Evolutionary conservation across 2,113 vertebrate species (phyloP), one percentile per base, ranked within the genome.

Genomic region (Myanophis thanlyinensis): DNA sequence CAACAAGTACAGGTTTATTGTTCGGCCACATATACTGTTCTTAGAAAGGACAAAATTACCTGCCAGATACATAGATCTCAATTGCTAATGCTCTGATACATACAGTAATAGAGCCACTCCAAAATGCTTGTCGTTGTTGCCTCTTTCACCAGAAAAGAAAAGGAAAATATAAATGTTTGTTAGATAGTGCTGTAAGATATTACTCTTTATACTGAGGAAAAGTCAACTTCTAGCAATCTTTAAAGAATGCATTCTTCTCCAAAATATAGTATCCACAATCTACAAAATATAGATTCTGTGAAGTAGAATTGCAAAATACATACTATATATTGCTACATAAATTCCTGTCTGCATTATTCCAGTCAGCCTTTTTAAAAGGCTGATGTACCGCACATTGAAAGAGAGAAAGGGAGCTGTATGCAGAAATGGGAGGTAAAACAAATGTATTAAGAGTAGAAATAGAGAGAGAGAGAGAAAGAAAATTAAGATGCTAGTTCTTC

Each of bases 391-490:
- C 85, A 90, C 30, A 20, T 86, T 46, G 84, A 13, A 90, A 90
- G 7, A 12, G 27, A 93, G 51, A 0, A 27, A 87, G 10, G 90
- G 52, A 89, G 59, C 20, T 30, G 80, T 92, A 88, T 3, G 0
- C 52, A 85, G 90, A 92, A 56, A 80, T 49, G 40, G n/a, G 54
- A 85, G 35, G 0, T 0, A 88, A 86, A 89, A 91, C 85, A 92
- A 95, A 93, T 92, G 85, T 94, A 94, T 96, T 93, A 40, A 0
- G 87, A 87, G 40, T 30, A 89, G 91, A 51, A 93, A 92, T 0
- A 3, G 92, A 40, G 46, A 5, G 88, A 85, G 88, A 51, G 87
- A 91, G 52, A 53, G 18, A 93, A 94, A 53, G 18, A 93, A 94
- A 59, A 2, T 27, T 89, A 48, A 93, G 93, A 89, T 89, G 48